Evolutionary conservation across 2,113 vertebrate genomes (phyloP), one percentile per base, ranked within the genome.

Genomic region (Neolamprologus devosi): DNA sequence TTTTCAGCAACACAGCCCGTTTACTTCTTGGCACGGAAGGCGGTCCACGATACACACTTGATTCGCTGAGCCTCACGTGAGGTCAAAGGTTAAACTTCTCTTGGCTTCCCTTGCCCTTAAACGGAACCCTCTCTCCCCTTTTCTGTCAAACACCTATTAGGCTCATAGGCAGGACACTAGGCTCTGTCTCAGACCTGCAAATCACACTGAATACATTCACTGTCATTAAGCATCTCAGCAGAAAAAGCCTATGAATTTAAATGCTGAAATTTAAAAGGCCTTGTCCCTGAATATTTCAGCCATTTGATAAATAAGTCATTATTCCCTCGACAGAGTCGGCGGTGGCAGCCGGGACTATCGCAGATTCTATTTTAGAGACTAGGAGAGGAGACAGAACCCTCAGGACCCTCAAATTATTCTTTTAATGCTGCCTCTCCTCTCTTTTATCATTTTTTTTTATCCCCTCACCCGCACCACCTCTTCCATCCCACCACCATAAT

Each of bases 301-400:
- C 70, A 57, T 92, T 91, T 92, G 88, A 95, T 95, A 91, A 95
- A 96, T 94, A 93, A 95, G 90, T 92, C 87, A 95, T 94, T 91
- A 93, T 91, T 91, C 91, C 87, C 90, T 83, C 79, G 73, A 91
- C 87, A 80, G 87, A 80, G 86, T 90, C 54, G 4, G 82, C 30
- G 30, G 82, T 82, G 16, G 85, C 49, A 9, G 89, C 80, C 6
- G 83, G 81, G 70, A 89, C 85, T 63, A 91, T 93, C 86, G n/a
- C 87, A 92, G 89, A 93, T 93, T 89, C 90, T 92, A 88, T 92
- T 95, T 93, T 88, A 86, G 82, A 83, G 30, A 82, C 17, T 16
- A 30, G 42, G 35, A 75, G 85, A 47, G 26, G 51, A 90, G 85
- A 82, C 55, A 79, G 87, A 87, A 58, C 47, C 91, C 86, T 86